These are phyloP conservation scores for Austrofundulus limnaeus DNA, from an alignment of 2,113 vertebrate genomes.

Conservation along the genomic window DNA sequence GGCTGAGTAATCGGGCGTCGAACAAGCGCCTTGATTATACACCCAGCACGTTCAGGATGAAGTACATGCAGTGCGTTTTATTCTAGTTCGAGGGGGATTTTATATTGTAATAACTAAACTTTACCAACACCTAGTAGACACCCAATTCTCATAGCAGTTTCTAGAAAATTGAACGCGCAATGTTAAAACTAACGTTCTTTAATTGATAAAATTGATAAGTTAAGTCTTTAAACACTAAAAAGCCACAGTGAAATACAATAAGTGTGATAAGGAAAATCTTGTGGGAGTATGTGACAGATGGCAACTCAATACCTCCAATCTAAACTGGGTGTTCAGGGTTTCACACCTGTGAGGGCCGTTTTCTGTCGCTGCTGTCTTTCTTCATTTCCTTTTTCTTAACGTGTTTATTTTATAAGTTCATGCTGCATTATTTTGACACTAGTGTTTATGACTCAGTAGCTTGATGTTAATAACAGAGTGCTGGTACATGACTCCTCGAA, in stretches of 20 bases:
- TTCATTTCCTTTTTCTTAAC: background rate
- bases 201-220: background rate
- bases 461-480: background rate
- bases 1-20: slow-evolving; percentile 39
- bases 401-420: background rate
- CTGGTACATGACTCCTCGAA: background rate
- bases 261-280: slow-evolving; percentile 51
- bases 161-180: background rate
- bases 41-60: slow-evolving; percentile 20
- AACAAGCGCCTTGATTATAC: slow-evolving; percentile 52
- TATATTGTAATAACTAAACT: background rate
- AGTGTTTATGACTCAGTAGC: slow-evolving; percentile 5
- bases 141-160: background rate
- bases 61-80: slow-evolving; percentile 32
- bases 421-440: background rate
- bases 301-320: slow-evolving; percentile 33
- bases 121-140: slow-evolving; percentile 52
- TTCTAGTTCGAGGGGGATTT: background rate
- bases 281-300: slow-evolving; percentile 50
- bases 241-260: slow-evolving; percentile 43
- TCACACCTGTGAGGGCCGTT: slow-evolving; percentile 23
- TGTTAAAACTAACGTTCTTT: background rate
- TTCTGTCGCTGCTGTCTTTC: background rate
- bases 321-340: slow-evolving; percentile 7
- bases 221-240: slow-evolving; percentile 2